Percentiles rank a stretch among this genome's conserved stretches.
Evolutionary conservation across 2,113 vertebrate species (phyloP).

Genomic region (Sterrhoptilus dennistouni): DNA sequence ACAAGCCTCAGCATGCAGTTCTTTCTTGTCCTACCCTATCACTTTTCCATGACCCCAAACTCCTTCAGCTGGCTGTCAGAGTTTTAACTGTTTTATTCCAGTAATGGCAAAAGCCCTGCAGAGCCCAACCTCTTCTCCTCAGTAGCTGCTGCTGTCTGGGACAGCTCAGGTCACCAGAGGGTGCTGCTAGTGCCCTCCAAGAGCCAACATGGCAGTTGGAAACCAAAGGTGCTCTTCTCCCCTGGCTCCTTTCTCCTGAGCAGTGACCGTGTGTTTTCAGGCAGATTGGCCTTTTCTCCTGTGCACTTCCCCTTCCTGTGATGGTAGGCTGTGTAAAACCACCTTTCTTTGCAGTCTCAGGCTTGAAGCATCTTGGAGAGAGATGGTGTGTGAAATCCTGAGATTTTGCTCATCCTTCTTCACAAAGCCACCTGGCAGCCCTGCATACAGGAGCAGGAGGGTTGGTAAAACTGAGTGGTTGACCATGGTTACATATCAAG

Average conservation of each 20-base stretch:
- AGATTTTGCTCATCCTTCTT: not conserved
- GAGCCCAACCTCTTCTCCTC: not conserved
- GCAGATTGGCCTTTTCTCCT: not conserved
- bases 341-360: not conserved
- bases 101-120: not conserved
- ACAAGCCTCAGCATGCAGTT: rapidly evolving
- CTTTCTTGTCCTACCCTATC: not conserved
- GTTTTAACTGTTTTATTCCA: not conserved
- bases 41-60: not conserved
- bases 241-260: rapidly evolving
- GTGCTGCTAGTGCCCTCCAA: constrained; percentile 32
- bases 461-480: not conserved
- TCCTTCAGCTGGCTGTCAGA: not conserved
- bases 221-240: not conserved
- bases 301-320: not conserved
- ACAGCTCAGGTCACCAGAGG: constrained; percentile 30
- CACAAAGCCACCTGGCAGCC: not conserved
- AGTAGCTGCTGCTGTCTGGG: not conserved
- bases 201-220: not conserved
- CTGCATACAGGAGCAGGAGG: not conserved
- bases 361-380: not conserved
- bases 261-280: not conserved
- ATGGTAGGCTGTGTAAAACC: not conserved
- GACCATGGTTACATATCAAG: rapidly evolving
- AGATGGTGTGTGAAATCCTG: not conserved